These are phyloP conservation scores for Bungarus multicinctus DNA, from an alignment of 2,113 vertebrate genomes.

Conservation along the genomic window DNA sequence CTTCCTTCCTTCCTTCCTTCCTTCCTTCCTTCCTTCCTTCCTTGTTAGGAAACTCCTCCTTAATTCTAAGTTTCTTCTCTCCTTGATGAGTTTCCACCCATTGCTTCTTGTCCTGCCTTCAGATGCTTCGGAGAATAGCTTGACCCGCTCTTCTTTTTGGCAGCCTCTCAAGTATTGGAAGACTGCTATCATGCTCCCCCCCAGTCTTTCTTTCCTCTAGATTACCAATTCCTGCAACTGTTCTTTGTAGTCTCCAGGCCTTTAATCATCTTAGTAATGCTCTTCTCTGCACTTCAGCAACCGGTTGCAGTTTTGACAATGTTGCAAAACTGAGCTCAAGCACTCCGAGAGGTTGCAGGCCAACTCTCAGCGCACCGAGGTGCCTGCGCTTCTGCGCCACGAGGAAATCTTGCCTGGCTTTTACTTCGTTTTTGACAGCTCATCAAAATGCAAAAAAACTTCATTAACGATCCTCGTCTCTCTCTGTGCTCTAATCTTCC, in stretches of 20 bases:
- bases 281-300: neutral
- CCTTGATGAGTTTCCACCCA: no score
- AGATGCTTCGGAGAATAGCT: no score
- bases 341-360: neutral
- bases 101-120: no score
- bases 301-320: neutral
- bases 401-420: neutral
- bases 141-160: no score
- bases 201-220: no score
- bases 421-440: constrained; percentile 44
- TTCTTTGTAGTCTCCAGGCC: neutral
- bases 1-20: no score
- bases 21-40: no score
- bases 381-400: fast-evolving
- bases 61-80: no score
- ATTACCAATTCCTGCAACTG: neutral
- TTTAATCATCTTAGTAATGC: neutral
- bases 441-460: constrained; percentile 36
- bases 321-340: neutral
- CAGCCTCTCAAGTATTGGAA: no score
- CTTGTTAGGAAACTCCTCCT: no score
- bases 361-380: fast-evolving
- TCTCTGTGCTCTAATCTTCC: constrained; percentile 46
- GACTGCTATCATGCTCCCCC: no score
- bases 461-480: constrained; percentile 16